Evolutionary conservation across 2,113 vertebrate species (phyloP).

Genomic region (Epinephelus moara): DNA sequence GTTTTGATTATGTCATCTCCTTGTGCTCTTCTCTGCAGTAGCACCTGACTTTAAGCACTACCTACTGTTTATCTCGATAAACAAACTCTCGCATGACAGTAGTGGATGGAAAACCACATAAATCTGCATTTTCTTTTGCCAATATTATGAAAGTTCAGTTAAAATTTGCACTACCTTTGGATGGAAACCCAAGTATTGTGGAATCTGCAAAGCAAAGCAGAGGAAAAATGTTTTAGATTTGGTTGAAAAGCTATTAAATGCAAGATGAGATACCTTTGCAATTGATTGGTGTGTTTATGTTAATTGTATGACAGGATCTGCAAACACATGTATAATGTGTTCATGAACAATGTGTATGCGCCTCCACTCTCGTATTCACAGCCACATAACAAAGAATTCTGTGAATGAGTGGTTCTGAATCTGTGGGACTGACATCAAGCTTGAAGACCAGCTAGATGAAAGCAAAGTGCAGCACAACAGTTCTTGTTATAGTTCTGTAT

Average conservation of each 20-base stretch:
- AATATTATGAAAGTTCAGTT: too few relatives aligned
- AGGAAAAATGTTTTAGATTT: background rate
- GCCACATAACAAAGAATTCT: background rate
- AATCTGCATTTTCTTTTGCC: too few relatives aligned
- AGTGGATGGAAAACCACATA: too few relatives aligned
- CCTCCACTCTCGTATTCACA: background rate
- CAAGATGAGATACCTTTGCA: background rate
- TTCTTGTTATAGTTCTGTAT: constrained; percentile 1
- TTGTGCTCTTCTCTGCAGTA: too few relatives aligned
- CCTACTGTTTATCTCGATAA: too few relatives aligned
- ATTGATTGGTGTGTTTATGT: background rate
- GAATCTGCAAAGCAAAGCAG: background rate
- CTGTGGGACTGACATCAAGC: too few relatives aligned
- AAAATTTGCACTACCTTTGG: too few relatives aligned
- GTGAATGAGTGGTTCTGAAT: constrained; percentile 7
- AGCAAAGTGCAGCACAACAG: background rate
- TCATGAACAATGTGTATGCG: background rate
- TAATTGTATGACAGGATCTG: background rate
- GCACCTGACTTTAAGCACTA: too few relatives aligned
- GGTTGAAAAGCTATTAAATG: background rate
- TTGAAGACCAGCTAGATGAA: background rate
- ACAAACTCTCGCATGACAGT: too few relatives aligned
- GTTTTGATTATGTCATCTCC: too few relatives aligned
- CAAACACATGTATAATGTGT: background rate
- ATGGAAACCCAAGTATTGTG: background rate